Percentiles rank a stretch among this genome's conserved stretches.
Evolutionary conservation across 2,797 vertebrate species (phyloP).

Genomic region (Dicrostonyx torquatus): DNA sequence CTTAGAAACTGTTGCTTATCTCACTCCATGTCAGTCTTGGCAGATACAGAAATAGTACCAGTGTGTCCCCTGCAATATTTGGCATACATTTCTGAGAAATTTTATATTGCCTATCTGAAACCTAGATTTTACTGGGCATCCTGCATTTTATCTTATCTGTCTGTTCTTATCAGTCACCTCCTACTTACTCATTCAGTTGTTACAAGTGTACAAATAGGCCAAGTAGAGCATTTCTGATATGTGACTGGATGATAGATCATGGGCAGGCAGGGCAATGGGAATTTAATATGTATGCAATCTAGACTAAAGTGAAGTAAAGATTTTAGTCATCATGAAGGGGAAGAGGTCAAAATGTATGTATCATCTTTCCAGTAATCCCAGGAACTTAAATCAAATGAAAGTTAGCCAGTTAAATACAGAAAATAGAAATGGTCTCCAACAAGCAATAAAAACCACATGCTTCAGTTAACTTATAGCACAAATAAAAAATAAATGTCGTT

Average conservation of each 20-base stretch:
- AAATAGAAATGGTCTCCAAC: not conserved
- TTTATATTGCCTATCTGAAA: not conserved
- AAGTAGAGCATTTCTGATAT: not conserved
- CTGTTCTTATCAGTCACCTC: not conserved
- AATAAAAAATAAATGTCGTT: not conserved
- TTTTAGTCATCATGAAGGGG: not conserved
- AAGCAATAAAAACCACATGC: not conserved
- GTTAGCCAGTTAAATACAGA: not conserved
- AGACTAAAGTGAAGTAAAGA: not conserved
- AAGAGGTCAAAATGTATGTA: not conserved
- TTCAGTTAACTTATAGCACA: not conserved
- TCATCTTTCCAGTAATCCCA: not conserved
- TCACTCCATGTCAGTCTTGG: not conserved
- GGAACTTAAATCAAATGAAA: not conserved
- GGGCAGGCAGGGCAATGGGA: not conserved
- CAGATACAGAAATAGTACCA: not conserved
- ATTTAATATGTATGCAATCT: not conserved
- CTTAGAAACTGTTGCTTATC: not conserved
- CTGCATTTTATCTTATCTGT: not conserved
- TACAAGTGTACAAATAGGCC: accelerated
- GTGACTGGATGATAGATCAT: not conserved
- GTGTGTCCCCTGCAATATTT: not conserved
- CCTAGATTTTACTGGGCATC: not conserved
- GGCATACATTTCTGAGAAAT: not conserved
- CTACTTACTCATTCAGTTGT: not conserved